phyloP scores from a whole-genome alignment of 2,888 invertebrate species.

The Chalcosyrphus nemorum region DNA sequence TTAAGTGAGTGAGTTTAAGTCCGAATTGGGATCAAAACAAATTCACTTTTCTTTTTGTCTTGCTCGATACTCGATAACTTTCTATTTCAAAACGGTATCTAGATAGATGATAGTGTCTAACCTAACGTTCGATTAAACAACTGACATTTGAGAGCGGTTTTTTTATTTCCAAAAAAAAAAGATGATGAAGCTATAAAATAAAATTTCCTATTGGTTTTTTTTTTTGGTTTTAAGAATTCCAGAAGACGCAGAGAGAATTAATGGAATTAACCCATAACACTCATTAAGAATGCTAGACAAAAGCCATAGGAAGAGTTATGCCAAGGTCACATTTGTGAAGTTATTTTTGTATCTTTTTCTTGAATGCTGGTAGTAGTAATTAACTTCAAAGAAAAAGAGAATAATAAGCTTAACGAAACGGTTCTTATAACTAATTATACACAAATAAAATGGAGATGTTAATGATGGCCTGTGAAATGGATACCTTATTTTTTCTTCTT shows the following conservation, averaged over 20 bases:
- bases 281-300: conserved; percentile 1
- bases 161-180: neutral
- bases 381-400: neutral
- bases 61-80: conserved; percentile 22
- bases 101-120: conserved; percentile 1
- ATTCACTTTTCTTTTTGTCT: conserved; percentile 15
- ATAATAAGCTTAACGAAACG: conserved; percentile 10
- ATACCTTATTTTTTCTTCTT: neutral
- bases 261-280: conserved; percentile 3
- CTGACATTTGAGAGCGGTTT: neutral
- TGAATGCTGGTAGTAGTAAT: neutral
- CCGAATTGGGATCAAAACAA: conserved; percentile 33
- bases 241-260: neutral
- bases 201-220: no score
- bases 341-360: neutral
- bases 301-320: neutral
- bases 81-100: conserved; percentile 37
- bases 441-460: conserved; percentile 1
- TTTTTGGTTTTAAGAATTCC: no score
- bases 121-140: neutral
- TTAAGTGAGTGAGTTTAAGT: neutral
- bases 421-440: conserved; percentile 13
- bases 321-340: conserved; percentile 3
- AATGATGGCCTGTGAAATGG: neutral
- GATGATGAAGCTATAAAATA: neutral